Conservation (phyloP, 2,113 vertebrate species). For the Scortum barcoo region DNA sequence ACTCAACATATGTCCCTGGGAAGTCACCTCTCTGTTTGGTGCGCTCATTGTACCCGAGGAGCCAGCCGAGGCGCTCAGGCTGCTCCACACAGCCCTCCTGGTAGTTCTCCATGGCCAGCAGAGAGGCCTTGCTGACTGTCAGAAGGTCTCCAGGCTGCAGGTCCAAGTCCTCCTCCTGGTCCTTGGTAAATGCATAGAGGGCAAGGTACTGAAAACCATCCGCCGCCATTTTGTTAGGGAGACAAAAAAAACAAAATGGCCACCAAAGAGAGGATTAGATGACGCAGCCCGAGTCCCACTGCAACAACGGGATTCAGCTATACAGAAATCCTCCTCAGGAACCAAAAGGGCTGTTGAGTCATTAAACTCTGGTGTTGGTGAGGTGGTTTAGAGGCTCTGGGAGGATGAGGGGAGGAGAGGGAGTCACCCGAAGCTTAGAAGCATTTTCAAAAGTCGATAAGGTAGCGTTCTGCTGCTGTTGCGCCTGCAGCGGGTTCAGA, state of each 20-base stretch:
- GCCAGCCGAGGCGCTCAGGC: constrained; percentile 91
- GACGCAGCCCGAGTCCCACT: constrained; percentile 37
- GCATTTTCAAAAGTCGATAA: constrained; percentile 71
- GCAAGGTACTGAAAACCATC: constrained; percentile 94
- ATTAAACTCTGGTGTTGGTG: constrained; percentile 46
- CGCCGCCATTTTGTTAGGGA: constrained; percentile 80
- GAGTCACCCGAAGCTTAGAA: constrained; percentile 76
- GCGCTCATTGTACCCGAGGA: constrained; percentile 92
- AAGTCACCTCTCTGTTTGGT: constrained; percentile 95
- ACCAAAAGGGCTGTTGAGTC: constrained; percentile 51
- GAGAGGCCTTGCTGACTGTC: constrained; percentile 90
- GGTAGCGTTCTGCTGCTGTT: constrained; percentile 42
- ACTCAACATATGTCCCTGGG: constrained; percentile 94
- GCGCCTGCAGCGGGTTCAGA: constrained; percentile 68
- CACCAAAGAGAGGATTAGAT: constrained; percentile 48
- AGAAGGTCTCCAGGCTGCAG: constrained; percentile 90
- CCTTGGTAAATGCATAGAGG: constrained; percentile 90
- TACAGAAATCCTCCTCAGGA: constrained; percentile 47
- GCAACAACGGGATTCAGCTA: constrained; percentile 32
- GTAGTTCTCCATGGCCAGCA: constrained; percentile 88
- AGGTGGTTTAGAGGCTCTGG: constrained; percentile 6
- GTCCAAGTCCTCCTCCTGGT: constrained; percentile 94
- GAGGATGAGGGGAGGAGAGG: constrained; percentile 17
- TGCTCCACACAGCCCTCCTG: constrained; percentile 89
- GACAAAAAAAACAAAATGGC: constrained; percentile 70